Evolutionary conservation across 2,113 vertebrate genomes (phyloP).

Genomic region (Antennarius striatus): DNA sequence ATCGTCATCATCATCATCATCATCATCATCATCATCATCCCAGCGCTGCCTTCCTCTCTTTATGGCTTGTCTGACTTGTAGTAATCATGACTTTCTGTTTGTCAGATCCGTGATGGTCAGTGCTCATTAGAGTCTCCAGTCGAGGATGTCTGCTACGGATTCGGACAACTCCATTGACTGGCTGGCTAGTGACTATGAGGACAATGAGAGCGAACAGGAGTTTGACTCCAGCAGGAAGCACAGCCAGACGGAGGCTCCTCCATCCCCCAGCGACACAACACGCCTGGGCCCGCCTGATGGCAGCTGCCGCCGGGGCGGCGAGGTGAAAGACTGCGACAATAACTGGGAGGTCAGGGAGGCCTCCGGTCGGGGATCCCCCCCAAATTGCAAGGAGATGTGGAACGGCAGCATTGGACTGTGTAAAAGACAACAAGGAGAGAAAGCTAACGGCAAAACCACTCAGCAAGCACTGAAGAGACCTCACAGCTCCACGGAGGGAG

Average conservation of each 20-base stretch:
- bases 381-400: conserved; percentile 42
- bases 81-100: conserved; percentile 23
- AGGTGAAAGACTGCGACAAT: conserved; percentile 47
- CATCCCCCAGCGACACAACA: conserved; percentile 16
- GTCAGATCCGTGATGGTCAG: conserved; percentile 81
- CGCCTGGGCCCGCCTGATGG: conserved; percentile 46
- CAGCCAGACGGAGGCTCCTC: conserved; percentile 42
- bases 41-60: not conserved
- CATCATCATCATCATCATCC: not conserved
- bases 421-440: conserved; percentile 57
- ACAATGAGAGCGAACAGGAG: conserved; percentile 69
- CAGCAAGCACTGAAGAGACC: conserved; percentile 72
- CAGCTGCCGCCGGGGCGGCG: conserved; percentile 31
- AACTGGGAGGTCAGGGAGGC: conserved; percentile 44
- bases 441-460: conserved; percentile 44
- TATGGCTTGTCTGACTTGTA: not conserved
- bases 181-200: conserved; percentile 80
- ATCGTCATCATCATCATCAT: not conserved
- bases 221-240: conserved; percentile 41
- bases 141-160: conserved; percentile 83
- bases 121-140: conserved; percentile 71
- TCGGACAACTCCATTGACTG: conserved; percentile 83
- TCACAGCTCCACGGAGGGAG: conserved; percentile 40
- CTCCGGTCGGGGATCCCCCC: conserved; percentile 56
- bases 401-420: conserved; percentile 52